These are phyloP conservation scores for Sardina pilchardus DNA, from an alignment of 2,113 vertebrate species.

Conservation along the genomic window DNA sequence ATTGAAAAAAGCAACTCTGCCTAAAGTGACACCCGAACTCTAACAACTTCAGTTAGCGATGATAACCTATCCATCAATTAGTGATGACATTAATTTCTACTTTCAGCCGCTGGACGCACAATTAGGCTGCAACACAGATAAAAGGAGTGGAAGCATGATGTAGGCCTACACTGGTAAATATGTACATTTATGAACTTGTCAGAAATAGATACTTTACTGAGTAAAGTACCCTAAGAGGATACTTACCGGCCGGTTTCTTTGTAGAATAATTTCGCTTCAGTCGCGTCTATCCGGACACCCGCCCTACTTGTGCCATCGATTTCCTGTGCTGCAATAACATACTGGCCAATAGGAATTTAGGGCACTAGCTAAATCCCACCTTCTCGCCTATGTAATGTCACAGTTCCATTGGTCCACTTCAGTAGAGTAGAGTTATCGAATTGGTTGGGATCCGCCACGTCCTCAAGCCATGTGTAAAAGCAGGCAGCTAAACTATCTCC, in stretches of 20 bases:
- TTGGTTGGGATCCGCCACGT: constrained; percentile 12
- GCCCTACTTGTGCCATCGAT: neutral
- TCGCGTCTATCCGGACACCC: neutral
- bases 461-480: neutral
- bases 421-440: neutral
- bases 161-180: neutral
- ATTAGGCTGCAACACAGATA: neutral
- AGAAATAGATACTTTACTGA: neutral
- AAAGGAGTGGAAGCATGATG: neutral
- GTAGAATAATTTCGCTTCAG: neutral
- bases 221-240: too few relatives aligned
- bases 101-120: neutral
- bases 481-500: neutral
- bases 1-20: neutral
- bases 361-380: neutral
- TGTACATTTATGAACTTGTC: neutral
- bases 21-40: neutral
- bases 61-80: neutral
- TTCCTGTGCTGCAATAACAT: constrained; percentile 57
- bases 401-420: neutral
- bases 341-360: constrained; percentile 39
- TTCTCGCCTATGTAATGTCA: neutral
- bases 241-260: neutral
- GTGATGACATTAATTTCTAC: neutral
- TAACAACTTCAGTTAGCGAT: neutral